These are phyloP conservation scores for Microcebus tavaratra DNA, from an alignment of 2,113 vertebrate species.

Conservation along the genomic window DNA sequence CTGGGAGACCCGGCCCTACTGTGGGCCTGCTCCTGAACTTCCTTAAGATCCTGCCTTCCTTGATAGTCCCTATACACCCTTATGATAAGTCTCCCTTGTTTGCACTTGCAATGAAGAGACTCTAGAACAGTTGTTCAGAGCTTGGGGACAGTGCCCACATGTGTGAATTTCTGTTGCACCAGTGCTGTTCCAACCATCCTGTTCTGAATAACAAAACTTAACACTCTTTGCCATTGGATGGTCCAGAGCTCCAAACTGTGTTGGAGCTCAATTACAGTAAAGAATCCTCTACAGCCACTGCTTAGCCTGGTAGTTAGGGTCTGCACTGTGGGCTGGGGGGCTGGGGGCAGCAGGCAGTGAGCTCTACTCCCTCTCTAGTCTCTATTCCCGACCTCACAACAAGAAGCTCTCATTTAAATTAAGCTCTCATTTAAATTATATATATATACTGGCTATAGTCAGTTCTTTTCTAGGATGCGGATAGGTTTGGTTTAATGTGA, in stretches of 20 bases:
- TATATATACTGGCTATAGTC: not conserved
- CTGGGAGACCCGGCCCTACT: not conserved
- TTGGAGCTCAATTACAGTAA: not conserved
- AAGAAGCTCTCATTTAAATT: not conserved
- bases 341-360: not conserved
- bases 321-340: not conserved
- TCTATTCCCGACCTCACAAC: not conserved
- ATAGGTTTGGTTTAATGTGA: not conserved
- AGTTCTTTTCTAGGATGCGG: not conserved
- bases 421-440: not conserved
- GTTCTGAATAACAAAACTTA: not conserved
- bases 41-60: not conserved
- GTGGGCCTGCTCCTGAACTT: not conserved
- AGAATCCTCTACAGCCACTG: not conserved
- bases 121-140: not conserved
- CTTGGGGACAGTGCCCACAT: too few relatives aligned
- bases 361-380: not conserved
- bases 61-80: not conserved
- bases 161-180: not conserved
- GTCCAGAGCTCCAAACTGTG: not conserved
- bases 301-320: not conserved
- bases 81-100: not conserved
- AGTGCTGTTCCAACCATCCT: not conserved
- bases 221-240: not conserved
- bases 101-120: not conserved